phyloP scores from a whole-genome alignment of 2,888 invertebrate genomes.

The Timema podura region DNA sequence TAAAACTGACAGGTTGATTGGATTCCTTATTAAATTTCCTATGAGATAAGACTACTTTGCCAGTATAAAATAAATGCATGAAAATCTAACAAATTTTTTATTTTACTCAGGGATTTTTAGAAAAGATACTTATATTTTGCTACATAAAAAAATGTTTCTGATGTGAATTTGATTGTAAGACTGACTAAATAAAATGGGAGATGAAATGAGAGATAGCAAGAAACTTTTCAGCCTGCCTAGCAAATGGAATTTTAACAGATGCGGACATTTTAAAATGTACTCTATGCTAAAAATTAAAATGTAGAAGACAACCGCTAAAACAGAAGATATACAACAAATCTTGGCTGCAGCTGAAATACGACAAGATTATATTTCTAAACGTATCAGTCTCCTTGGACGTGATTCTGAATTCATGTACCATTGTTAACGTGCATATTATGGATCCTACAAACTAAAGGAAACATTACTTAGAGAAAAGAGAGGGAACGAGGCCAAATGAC shows the following conservation, averaged over 20 bases:
- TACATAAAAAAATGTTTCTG: background rate
- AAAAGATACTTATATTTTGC: background rate
- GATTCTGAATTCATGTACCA: conserved; percentile 2
- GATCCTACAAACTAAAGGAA: background rate
- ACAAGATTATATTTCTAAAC: background rate
- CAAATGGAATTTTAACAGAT: background rate
- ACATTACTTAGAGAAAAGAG: background rate
- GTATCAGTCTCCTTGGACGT: background rate
- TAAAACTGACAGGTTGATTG: background rate
- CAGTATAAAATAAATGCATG: background rate
- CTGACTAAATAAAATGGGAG: background rate
- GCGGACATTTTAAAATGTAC: background rate
- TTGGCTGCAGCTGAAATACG: background rate
- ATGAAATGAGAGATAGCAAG: background rate
- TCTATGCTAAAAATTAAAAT: background rate
- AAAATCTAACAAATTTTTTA: background rate
- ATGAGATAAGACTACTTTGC: background rate
- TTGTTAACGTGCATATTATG: background rate
- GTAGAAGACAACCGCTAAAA: conserved; percentile 1
- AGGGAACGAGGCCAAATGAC: background rate
- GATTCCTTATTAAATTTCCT: background rate
- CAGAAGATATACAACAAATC: background rate
- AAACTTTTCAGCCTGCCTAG: background rate
- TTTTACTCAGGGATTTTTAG: background rate
- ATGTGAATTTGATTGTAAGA: background rate